Evolutionary conservation across 2,888 invertebrate species (phyloP).

Genomic region (Cartodere bifasciata): DNA sequence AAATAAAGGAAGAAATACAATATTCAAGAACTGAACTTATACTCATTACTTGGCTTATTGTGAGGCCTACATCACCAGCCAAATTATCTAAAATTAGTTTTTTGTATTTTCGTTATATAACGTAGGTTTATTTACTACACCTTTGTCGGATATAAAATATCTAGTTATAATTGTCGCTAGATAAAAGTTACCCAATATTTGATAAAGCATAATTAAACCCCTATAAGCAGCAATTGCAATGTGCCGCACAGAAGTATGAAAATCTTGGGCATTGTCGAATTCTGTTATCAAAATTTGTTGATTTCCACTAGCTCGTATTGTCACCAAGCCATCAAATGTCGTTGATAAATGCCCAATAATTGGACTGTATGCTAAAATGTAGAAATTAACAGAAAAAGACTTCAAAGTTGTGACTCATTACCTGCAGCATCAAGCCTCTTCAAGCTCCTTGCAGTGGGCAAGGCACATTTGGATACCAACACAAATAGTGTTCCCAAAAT

Average conservation of each 20-base stretch:
- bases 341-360: conserved; percentile 23
- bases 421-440: conserved; percentile 22
- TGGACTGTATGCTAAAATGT: conserved; percentile 23
- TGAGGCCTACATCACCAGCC: conserved; percentile 62
- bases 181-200: too few species aligned
- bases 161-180: too few species aligned
- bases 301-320: conserved; percentile 21
- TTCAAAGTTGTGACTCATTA: conserved; percentile 15
- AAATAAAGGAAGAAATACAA: conserved; percentile 67
- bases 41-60: conserved; percentile 64
- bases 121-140: neutral
- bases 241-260: conserved; percentile 20
- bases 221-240: conserved; percentile 12
- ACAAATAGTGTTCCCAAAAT: conserved; percentile 1
- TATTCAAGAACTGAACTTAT: conserved; percentile 50
- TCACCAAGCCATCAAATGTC: conserved; percentile 23
- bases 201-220: too few species aligned
- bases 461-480: conserved; percentile 5
- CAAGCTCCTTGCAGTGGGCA: conserved; percentile 7
- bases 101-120: conserved; percentile 2
- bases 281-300: conserved; percentile 19
- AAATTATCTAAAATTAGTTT: conserved; percentile 3
- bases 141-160: too few species aligned
- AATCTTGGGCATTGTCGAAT: conserved; percentile 22
- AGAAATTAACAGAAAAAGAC: too few species aligned